Conservation (phyloP, 2,113 vertebrate species). For the Shinisaurus crocodilurus region DNA sequence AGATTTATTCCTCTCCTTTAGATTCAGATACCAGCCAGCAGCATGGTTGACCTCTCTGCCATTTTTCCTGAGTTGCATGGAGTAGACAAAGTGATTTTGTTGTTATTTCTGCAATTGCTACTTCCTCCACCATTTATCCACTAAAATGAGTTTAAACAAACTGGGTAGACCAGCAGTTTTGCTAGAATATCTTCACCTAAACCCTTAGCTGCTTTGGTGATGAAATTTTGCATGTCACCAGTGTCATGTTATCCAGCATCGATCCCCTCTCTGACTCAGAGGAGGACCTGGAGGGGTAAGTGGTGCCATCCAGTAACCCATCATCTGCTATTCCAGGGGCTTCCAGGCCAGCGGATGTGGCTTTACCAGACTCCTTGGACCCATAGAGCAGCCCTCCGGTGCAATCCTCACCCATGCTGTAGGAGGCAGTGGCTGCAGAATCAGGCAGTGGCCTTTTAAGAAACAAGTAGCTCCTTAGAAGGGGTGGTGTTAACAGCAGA, state of each 20-base stretch:
- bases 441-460: too few relatives aligned
- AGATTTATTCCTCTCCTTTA: constrained; percentile 12
- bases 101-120: neutral
- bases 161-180: neutral
- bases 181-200: accelerated
- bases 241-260: neutral
- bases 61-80: neutral
- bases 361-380: too few relatives aligned
- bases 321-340: too few relatives aligned
- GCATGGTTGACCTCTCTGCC: neutral
- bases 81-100: constrained; percentile 6
- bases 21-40: constrained; percentile 3
- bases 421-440: too few relatives aligned
- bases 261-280: too few relatives aligned
- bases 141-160: neutral
- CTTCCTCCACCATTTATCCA: constrained; percentile 6
- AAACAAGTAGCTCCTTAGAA: too few relatives aligned
- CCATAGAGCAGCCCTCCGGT: too few relatives aligned
- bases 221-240: neutral
- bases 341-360: too few relatives aligned
- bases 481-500: too few relatives aligned
- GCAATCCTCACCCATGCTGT: too few relatives aligned
- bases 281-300: too few relatives aligned
- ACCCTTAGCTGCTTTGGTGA: neutral
- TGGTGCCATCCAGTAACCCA: too few relatives aligned